Evolutionary conservation across 2,888 invertebrate genomes (phyloP), one percentile per base, ranked within the genome.

Genomic region (Nycteola revayana): DNA sequence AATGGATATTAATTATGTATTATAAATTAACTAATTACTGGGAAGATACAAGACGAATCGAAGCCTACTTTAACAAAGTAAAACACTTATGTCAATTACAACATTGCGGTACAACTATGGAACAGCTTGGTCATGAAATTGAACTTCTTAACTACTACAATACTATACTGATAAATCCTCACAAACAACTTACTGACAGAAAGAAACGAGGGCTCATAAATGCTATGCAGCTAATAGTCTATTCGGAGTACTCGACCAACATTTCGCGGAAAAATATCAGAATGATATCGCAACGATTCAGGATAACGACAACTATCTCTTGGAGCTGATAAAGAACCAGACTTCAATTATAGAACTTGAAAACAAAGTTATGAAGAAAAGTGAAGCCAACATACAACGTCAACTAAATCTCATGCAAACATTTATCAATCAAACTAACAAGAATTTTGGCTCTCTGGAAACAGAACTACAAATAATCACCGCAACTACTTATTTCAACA

Each of bases 1-100:
- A 52, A 27, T 51, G 46, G 43, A 43, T 25, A 10, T 9, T 51
- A 2, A 18, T 28, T 1, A 36, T 9, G 10, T 36, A 27, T 21
- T 31, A 27, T n/a, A 30, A 36, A 7, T 17, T 36, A 27, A 18
- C 26, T 4, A 32, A 27, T 7, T 31, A 32, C 2, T 31, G 36
- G 36, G 10, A 26, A 26, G 23, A 10, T 8, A 32, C 6, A 11
- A 22, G 7, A n/a, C 32, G 9, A 0, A 28, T 10, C 7, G 3
- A 37, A 20, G 9, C 23, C 9, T 37, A 25, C n/a, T 28, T 32
- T 3, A 10, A 28, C 0, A 25, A 25, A 6, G 2, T 32, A 1
- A 25, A 37, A n/a, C 17, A 24, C 1, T 1, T 32, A 1, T 40
- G 29, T 11, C 10, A 35, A 1, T 7, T 25, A 10, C n/a, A 35